Evolutionary conservation across 2,888 invertebrate genomes (phyloP), one percentile per base, ranked within the genome.

Genomic region (Leuctra nigra): DNA sequence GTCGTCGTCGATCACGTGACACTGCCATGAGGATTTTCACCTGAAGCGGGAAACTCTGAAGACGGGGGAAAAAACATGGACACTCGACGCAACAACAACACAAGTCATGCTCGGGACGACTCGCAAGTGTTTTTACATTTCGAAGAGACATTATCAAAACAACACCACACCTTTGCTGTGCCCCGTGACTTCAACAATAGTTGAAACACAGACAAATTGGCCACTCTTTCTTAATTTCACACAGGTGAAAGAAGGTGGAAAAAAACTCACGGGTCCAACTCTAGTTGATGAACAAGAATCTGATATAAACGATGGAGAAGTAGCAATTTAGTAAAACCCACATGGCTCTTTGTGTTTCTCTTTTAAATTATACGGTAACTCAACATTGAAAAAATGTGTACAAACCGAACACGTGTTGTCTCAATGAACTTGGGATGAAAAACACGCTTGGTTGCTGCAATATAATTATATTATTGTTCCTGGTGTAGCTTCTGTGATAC

Each of bases 61-160:
- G 11, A 20, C 41, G 11, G 20, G 16, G 11, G 41, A 41, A 41
- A 41, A 20, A 41, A 41, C 16, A 18, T n/a, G n/a, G n/a, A 29
- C 29, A 29, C 6, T 11, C 29, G 29, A 29, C 29, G 29, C 11
- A 11, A 29, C 11, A 7, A 13, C 47, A 23, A 24, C 13, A 6
- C 22, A 4, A 47, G 47, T 24, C 47, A 24, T 47, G 47, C 47
- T n/a, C n/a, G n/a, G n/a, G n/a, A n/a, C n/a, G n/a, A n/a, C n/a
- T n/a, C n/a, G n/a, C n/a, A n/a, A 29, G 29, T 11, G 7, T 29
- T 29, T 29, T 29, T 29, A 29, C 29, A 29, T 29, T 29, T 29
- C 7, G 29, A 29, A 29, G 41, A 41, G 41, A 41, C 41, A 20
- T 18, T 14, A 41, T 41, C 41, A 41, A 14, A 41, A 41, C 41